Evolutionary conservation across 2,888 invertebrate genomes (phyloP).

Genomic region (Cephus pulcher): DNA sequence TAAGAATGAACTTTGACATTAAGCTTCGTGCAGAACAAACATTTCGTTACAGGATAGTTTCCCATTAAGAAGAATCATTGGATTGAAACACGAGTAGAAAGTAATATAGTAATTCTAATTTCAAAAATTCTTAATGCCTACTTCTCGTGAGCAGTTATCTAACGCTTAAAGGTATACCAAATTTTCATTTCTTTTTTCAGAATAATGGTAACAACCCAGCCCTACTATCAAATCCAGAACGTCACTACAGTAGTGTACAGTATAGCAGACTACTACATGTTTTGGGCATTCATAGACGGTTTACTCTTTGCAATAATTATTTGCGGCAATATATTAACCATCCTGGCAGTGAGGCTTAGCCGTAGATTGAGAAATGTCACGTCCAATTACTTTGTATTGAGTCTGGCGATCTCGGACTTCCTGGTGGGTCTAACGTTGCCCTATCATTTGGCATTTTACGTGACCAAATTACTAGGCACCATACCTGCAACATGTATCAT

Average conservation of each 20-base stretch:
- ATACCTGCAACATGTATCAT: constrained; percentile 74
- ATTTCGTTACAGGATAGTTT: not conserved
- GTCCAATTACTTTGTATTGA: constrained; percentile 83
- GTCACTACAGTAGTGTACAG: not conserved
- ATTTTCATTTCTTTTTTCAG: not conserved
- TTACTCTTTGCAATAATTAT: constrained; percentile 76
- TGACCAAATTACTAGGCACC: constrained; percentile 72
- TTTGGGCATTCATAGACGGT: constrained; percentile 77
- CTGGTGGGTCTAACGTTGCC: constrained; percentile 82
- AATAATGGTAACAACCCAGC: not conserved
- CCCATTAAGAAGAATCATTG: not conserved
- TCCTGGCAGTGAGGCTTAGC: constrained; percentile 79
- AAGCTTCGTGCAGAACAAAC: not conserved
- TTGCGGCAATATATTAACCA: constrained; percentile 81
- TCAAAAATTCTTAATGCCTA: not conserved
- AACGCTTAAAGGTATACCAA: not conserved
- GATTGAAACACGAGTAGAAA: not conserved
- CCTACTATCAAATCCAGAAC: not conserved
- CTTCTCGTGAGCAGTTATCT: not conserved
- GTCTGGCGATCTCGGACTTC: constrained; percentile 82
- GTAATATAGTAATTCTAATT: not conserved
- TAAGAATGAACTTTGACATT: not conserved
- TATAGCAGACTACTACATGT: constrained; percentile 14
- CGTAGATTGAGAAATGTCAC: constrained; percentile 77
- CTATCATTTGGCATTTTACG: constrained; percentile 82